A percentile compares a stretch with the other conserved stretches of the same genome.
Evolutionary conservation across 2,797 vertebrate genomes (phyloP).

Genomic region (Coendou prehensilis): DNA sequence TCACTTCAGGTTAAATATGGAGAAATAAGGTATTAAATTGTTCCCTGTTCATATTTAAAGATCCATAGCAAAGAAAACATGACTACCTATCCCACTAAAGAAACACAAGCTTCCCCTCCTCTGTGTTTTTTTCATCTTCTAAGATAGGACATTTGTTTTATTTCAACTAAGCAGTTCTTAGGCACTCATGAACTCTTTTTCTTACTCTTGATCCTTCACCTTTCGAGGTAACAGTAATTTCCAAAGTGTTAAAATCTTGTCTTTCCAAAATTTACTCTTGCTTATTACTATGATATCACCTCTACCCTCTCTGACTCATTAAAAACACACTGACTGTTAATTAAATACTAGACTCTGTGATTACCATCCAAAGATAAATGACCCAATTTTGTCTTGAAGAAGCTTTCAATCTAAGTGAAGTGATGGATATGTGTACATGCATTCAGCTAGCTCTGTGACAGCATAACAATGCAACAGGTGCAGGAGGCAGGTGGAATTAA

Average conservation of each 20-base stretch:
- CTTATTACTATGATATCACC: background rate
- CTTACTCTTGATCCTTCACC: background rate
- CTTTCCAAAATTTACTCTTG: background rate
- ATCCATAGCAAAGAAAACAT: background rate
- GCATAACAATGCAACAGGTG: background rate
- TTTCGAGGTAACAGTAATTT: background rate
- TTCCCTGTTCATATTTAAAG: background rate
- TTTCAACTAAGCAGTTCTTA: background rate
- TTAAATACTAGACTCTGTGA: background rate
- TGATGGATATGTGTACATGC: background rate
- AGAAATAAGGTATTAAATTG: background rate
- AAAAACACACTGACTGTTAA: slow-evolving; percentile 17
- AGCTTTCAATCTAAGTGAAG: background rate
- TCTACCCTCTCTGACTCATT: background rate
- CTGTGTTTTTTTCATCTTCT: background rate
- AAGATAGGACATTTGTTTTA: background rate
- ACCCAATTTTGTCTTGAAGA: slow-evolving; percentile 48
- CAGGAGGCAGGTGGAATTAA: background rate
- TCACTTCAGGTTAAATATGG: background rate
- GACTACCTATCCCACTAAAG: background rate
- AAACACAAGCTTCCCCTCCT: background rate
- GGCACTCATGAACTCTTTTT: background rate
- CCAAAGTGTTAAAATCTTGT: slow-evolving; percentile 17
- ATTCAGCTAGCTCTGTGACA: background rate
- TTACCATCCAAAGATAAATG: slow-evolving; percentile 9